phyloP scores from a whole-genome alignment of 2,113 vertebrate species.

The Orthonyx spaldingii region DNA sequence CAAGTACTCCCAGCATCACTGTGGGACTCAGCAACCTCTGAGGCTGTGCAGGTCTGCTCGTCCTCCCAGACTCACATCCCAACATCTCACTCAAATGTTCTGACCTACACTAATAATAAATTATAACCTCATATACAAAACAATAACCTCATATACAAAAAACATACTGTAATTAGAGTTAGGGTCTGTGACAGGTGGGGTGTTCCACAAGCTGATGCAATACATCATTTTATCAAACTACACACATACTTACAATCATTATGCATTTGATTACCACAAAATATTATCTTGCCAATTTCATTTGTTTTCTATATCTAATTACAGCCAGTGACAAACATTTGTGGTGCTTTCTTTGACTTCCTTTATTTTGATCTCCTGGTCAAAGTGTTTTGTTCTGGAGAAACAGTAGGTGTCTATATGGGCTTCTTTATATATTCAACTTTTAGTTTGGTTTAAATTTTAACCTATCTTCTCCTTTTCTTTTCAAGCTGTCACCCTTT shows the following conservation, averaged over 20 bases:
- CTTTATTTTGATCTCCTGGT: not conserved
- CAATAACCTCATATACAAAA: not conserved
- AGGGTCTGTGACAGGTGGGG: not conserved
- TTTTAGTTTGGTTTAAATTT: not conserved
- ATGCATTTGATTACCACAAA: not conserved
- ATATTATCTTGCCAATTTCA: not conserved
- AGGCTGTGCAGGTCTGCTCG: not conserved
- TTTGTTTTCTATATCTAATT: not conserved
- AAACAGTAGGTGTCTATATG: not conserved
- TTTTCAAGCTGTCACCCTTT: not conserved
- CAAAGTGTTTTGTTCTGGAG: not conserved
- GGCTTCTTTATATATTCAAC: not conserved
- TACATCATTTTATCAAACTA: not conserved
- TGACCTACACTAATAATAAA: not conserved
- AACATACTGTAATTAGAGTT: not conserved
- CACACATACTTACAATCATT: not conserved
- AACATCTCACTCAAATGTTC: not conserved
- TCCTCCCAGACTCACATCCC: not conserved
- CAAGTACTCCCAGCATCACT: not conserved
- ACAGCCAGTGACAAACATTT: not conserved
- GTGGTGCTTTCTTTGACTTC: not conserved
- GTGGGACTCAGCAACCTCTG: not conserved
- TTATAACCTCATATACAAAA: not conserved
- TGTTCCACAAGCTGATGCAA: not conserved
- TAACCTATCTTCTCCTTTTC: not conserved